Evolutionary conservation across 1,140 invertebrate genomes (phyloP), one percentile per base, ranked within the genome.

Genomic region (Eumaeus atala): DNA sequence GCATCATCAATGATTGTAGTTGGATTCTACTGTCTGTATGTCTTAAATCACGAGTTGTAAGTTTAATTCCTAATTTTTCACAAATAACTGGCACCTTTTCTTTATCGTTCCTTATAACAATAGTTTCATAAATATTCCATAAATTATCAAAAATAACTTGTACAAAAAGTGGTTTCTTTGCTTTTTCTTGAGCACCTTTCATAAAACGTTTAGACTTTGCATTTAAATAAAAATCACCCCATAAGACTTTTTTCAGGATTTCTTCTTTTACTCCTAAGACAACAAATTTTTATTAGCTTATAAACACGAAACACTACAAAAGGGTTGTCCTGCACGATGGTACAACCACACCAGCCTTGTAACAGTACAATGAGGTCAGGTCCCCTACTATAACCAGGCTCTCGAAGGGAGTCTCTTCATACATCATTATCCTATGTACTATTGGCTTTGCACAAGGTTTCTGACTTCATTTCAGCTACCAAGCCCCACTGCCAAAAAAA

Each of bases 181-280:
- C 95, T 78, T 97, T 98, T 67, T 93, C 94, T 87, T 97, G 94
- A 9, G 98, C 98, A 28, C 97, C 97, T 86, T 93, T 93, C 87
- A 94, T 88, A 48, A 98, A 95, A 62, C 92, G 89, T 82, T 97
- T 98, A 1, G 92, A 91, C 87, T 98, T 98, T 0, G 89, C 77
- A 81, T 97, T 96, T 11, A 98, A 90, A 80, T 96, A 99, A 88
- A 90, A 98, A 87, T 99, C 97, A 48, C 98, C 98, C 96, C 98
- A 99, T 7, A 99, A 87, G 0, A 95, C 93, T 87, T 92, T 94
- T 66, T 91, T 90, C 7, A 95, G 80, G 34, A 95, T 82, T 61
- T 92, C 87, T 54, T 84, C 83, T 64, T 89, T 87, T 11, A 90
- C 87, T 61, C 90, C 86, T 80, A 72, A 53, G 70, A 86, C 58